phyloP scores from a whole-genome alignment of 1,140 invertebrate species.

The Rhizoglyphus robini region DNA sequence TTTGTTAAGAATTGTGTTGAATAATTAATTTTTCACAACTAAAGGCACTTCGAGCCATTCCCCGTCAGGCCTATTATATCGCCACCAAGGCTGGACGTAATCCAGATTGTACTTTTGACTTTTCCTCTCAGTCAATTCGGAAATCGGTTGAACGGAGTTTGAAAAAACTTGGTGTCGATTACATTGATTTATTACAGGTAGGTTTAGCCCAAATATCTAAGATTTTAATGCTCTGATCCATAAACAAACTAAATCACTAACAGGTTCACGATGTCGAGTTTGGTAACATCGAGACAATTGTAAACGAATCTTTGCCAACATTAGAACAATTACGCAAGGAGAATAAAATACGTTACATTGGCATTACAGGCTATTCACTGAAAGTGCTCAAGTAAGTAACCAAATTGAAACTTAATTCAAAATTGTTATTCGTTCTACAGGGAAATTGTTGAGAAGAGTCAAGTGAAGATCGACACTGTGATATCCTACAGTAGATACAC shows the following conservation, averaged over 20 bases:
- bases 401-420: no score
- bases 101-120: constrained; percentile 61
- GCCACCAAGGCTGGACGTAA: constrained; percentile 78
- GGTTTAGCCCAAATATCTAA: no score
- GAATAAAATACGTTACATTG: constrained; percentile 67
- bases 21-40: constrained; percentile 13
- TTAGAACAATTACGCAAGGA: constrained; percentile 54
- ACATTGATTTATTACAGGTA: constrained; percentile 79
- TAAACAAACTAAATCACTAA: no score
- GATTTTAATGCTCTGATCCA: no score
- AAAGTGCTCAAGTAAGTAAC: constrained; percentile 46
- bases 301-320: constrained; percentile 71
- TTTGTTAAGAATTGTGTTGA: constrained; percentile 16
- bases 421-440: constrained; percentile 27
- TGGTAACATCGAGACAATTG: constrained; percentile 53
- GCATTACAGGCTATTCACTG: constrained; percentile 74
- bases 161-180: constrained; percentile 54
- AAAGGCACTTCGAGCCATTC: constrained; percentile 56
- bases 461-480: constrained; percentile 52
- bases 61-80: constrained; percentile 69
- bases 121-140: constrained; percentile 55
- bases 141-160: constrained; percentile 64
- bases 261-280: constrained; percentile 88
- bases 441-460: constrained; percentile 51
- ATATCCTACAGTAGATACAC: constrained; percentile 66